Evolutionary conservation across 2,797 vertebrate species (phyloP), one percentile per base, ranked within the genome.

Genomic region (Gymnoscopelus braueri): DNA sequence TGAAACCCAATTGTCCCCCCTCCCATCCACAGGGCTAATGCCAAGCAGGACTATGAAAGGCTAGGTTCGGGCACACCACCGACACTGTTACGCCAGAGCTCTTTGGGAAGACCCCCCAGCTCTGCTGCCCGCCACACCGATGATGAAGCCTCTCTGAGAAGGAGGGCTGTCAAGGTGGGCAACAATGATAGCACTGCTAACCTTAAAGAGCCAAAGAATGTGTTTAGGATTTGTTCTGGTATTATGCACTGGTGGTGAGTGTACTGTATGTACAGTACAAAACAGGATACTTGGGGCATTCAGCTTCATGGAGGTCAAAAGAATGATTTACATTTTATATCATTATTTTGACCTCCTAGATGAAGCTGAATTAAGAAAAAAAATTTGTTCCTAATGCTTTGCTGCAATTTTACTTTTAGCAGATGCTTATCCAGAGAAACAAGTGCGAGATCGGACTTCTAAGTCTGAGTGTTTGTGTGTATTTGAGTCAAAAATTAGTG

Each of bases 61-160:
- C 77, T 89, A 12, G 88, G 84, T 39, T 69, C 88, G 70, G 91
- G 89, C 77, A 92, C 93, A 0, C 88, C 92, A 6, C 92, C 92
- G 4, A 85, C 85, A 12, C 85, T 90, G 0, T 67, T 89, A 11
- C 82, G 87, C 1, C 93, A 94, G 71, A 91, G 90, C 83, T 94
- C 94, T n/a, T 51, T 91, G 47, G 84, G 86, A 39, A 86, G 90
- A 63, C 86, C 81, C 2, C 74, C 82, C 19, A 86, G 79, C 65
- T 86, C 91, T 0, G 13, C 82, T 3, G 53, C 85, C 48, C 79
- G 89, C 50, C 87, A 90, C 80, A 74, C 79, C 0, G 92, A 93
- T 5, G 92, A 93, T 1, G 93, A 94, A 9, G 84, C 86, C 54
- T 94, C 93, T 0, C 85, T 94, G 67, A 91, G 91, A 58, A 90